Conservation (phyloP, 2,113 vertebrate species). For the Atrichornis clamosus region DNA sequence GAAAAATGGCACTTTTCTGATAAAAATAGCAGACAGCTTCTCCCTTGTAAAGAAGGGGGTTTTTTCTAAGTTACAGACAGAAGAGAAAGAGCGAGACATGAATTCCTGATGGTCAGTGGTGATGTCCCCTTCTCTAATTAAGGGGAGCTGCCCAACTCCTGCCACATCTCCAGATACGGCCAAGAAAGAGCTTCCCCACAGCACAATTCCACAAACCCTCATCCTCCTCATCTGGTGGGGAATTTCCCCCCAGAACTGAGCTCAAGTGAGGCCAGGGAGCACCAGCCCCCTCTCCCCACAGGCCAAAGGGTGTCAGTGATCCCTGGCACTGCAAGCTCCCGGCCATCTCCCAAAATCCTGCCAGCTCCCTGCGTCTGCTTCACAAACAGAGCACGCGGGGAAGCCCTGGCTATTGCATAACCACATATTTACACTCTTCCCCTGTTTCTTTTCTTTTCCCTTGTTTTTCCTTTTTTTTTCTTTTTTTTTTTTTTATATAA, state of each 20-base stretch:
- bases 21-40: neutral
- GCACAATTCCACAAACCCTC: neutral
- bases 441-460: accelerated
- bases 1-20: neutral
- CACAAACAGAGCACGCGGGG: neutral
- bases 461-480: too few species aligned
- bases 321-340: neutral
- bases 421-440: neutral
- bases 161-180: neutral
- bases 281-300: neutral
- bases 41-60: neutral
- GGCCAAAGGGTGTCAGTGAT: neutral
- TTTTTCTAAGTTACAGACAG: neutral
- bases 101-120: neutral
- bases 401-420: neutral
- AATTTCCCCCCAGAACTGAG: neutral
- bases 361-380: neutral
- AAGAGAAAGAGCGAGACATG: accelerated
- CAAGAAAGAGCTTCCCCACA: neutral
- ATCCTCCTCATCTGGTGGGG: neutral
- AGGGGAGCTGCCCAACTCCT: neutral
- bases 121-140: neutral
- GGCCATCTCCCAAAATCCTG: neutral
- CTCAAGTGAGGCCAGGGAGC: neutral
- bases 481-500: neutral